Base-by-base conservation (phyloP, 2,888 invertebrate genomes). In the Callosobruchus maculatus region DNA sequence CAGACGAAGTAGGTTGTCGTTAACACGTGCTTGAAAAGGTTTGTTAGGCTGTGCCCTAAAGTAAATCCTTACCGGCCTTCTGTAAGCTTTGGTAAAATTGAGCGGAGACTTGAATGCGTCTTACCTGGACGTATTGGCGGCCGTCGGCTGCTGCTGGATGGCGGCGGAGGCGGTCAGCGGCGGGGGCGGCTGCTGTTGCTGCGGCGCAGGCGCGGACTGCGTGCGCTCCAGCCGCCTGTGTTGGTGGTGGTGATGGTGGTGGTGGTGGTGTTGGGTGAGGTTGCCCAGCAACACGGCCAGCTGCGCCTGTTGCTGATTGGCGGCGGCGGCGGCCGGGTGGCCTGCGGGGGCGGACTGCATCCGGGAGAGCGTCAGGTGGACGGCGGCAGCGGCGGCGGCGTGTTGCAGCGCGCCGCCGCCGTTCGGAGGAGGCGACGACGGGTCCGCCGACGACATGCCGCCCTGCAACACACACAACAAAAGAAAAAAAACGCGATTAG, bases 111-210 rank as follows among this genome's bases (percentile, higher is more conserved):
- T n/a, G n/a, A n/a, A n/a, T n/a, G n/a, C n/a, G 13, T 7, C 13
- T 49, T 49, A 49, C 49, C 78, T 76, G 74, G 84, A 83, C 26
- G 84, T 78, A 21, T 81, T 80, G n/a, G 81, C 79, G 0, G 80
- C 77, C 0, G 49, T 81, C 80, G 20, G 81, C 79, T 1, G 80
- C 77, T 2, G 49, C 13, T 49, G 21, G 0, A 68, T 26, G 13
- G 71, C 71, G 20, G 71, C 9, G 67, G 67, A 67, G 66, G 71
- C n/a, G n/a, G n/a, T n/a, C n/a, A n/a, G 67, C 21, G 84, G 93
- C 93, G 79, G 92, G 92, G 81, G 92, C 92, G 85, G 94, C 78
- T 93, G 81, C 94, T 91, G 87, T 95, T 94, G 22, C 9, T 77
- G 75, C 9, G 85, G 85, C 68, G 86, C 86, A n/a, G 86, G 86